Conservation (phyloP, 1,140 invertebrate genomes). For the Forficula auricularia region DNA sequence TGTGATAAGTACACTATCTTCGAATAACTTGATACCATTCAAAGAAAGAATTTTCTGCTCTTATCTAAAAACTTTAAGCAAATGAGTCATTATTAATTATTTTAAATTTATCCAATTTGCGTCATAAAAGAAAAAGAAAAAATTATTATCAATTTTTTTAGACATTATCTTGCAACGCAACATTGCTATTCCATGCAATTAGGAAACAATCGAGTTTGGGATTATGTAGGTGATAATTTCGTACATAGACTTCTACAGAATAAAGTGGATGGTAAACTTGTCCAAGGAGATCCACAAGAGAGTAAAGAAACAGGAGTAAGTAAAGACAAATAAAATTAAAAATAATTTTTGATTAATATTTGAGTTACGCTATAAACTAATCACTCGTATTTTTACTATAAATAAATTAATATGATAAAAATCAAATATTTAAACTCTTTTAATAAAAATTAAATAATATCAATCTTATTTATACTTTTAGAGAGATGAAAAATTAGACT, state of each 20-base stretch:
- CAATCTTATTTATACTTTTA: constrained; percentile 18
- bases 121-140: too few relatives aligned
- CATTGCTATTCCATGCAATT: constrained; percentile 95
- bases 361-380: too few relatives aligned
- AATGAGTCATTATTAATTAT: too few relatives aligned
- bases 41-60: too few relatives aligned
- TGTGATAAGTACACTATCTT: background rate
- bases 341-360: too few relatives aligned
- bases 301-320: constrained; percentile 11
- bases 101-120: too few relatives aligned
- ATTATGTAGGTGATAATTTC: constrained; percentile 94
- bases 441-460: too few relatives aligned
- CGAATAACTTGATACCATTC: background rate
- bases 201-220: constrained; percentile 93
- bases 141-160: too few relatives aligned
- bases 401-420: too few relatives aligned
- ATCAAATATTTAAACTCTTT: too few relatives aligned
- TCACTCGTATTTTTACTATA: too few relatives aligned
- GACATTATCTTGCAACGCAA: constrained; percentile 85
- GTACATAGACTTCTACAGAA: constrained; percentile 92
- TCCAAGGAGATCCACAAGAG: constrained; percentile 44
- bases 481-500: constrained; percentile 76
- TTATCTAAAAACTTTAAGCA: too few relatives aligned
- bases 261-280: constrained; percentile 93
- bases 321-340: background rate